These are phyloP conservation scores for Mercenaria mercenaria DNA, from an alignment of 1,140 invertebrate species.

Conservation along the genomic window DNA sequence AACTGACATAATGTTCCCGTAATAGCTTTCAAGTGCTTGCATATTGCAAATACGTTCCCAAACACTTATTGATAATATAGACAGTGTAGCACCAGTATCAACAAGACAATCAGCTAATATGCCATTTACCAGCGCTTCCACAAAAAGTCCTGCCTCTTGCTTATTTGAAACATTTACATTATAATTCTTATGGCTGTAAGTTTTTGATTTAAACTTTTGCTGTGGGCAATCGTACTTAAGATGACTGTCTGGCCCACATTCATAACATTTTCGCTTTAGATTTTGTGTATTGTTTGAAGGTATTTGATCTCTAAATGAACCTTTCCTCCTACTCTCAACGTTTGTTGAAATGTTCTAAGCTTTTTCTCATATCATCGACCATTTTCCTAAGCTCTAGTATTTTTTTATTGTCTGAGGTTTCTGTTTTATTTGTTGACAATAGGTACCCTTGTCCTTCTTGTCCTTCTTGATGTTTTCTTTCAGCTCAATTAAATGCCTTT, in stretches of 20 bases:
- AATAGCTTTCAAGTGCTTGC: too few species aligned
- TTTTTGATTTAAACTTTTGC: neutral
- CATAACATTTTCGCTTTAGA: neutral
- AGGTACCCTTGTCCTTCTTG: too few species aligned
- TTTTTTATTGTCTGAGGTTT: too few species aligned
- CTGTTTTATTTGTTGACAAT: too few species aligned
- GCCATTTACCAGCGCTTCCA: neutral
- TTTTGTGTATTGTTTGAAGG: too few species aligned
- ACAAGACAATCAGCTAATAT: too few species aligned
- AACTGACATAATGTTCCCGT: too few species aligned
- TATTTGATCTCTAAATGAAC: neutral
- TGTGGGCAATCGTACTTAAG: too few species aligned
- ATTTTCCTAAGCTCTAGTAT: neutral
- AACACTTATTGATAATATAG: neutral
- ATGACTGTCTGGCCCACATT: too few species aligned
- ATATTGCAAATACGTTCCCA: neutral
- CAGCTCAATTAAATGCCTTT: constrained; percentile 25
- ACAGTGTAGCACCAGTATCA: neutral
- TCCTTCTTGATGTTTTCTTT: neutral
- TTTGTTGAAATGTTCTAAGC: neutral
- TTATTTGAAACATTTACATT: neutral
- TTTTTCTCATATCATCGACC: too few species aligned
- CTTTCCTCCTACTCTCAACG: neutral
- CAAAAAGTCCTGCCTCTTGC: neutral
- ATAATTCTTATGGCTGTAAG: neutral